phyloP scores from a whole-genome alignment of 2,888 invertebrate species.

The Bombylius discolor region DNA sequence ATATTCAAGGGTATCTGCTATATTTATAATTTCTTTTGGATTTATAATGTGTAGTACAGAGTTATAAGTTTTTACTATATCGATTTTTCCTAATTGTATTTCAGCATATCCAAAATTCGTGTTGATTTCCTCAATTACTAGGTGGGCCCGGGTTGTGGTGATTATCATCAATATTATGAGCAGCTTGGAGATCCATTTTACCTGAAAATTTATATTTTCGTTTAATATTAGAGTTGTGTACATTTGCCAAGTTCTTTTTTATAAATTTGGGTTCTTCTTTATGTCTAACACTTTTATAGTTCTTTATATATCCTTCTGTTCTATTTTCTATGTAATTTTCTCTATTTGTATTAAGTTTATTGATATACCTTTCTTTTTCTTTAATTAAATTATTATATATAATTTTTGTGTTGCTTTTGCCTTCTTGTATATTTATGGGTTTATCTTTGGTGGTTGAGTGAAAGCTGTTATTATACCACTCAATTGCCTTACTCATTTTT shows the following conservation, averaged over 20 bases:
- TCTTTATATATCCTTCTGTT: not conserved
- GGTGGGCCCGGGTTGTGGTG: not conserved
- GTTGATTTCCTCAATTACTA: not conserved
- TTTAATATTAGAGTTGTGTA: not conserved
- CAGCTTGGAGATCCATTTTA: not conserved
- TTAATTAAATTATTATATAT: not conserved
- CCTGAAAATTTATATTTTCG: not conserved
- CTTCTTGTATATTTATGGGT: not conserved
- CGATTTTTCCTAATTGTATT: not conserved
- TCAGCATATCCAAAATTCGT: not conserved
- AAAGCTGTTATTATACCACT: slow-evolving; percentile 5
- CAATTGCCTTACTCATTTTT: slow-evolving; percentile 3
- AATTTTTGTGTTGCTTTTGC: not conserved
- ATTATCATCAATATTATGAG: not conserved
- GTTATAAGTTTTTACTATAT: not conserved
- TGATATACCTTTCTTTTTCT: no score
- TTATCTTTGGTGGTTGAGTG: no score
- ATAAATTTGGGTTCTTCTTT: not conserved
- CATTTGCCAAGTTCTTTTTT: not conserved
- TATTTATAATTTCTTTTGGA: not conserved
- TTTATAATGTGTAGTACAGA: slow-evolving; percentile 1
- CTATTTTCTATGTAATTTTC: slow-evolving; percentile 1
- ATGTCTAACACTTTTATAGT: not conserved
- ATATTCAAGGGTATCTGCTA: not conserved
- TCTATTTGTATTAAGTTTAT: not conserved